Percentiles rank a stretch among this genome's conserved stretches.
Evolutionary conservation across 2,888 invertebrate species (phyloP).

Genomic region (Barypeithes pellucidus): DNA sequence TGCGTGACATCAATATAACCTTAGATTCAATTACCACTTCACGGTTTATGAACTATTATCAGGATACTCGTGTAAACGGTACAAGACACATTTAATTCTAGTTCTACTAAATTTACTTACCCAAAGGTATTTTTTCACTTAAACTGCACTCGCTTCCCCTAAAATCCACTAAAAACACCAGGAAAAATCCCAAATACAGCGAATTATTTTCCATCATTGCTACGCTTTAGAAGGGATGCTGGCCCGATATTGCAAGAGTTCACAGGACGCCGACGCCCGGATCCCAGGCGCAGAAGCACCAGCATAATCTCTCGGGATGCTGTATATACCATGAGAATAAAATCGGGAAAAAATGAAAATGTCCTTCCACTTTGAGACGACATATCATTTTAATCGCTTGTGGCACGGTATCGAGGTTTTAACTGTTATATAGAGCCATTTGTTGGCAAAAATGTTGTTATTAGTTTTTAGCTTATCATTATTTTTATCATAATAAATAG

Average conservation of each 20-base stretch:
- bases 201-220: conserved; percentile 33
- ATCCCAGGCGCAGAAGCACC: conserved; percentile 34
- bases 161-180: conserved; percentile 35
- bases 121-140: conserved; percentile 50
- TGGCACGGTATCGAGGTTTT: too few species aligned
- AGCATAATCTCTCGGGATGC: conserved; percentile 7
- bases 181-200: conserved; percentile 27
- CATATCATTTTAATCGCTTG: too few species aligned
- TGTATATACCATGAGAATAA: conserved; percentile 10
- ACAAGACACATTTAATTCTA: neutral
- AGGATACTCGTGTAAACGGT: neutral
- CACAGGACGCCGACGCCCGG: conserved; percentile 40
- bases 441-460: too few species aligned
- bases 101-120: conserved; percentile 27
- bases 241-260: conserved; percentile 23
- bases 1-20: conserved; percentile 35
- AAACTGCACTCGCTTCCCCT: conserved; percentile 28
- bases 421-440: too few species aligned
- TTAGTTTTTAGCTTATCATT: too few species aligned
- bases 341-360: neutral
- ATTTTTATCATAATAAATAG: too few species aligned
- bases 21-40: conserved; percentile 36
- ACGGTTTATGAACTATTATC: neutral
- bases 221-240: conserved; percentile 29
- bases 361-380: too few species aligned